phyloP scores from a whole-genome alignment of 1,140 invertebrate genomes.

The Macrobrachium rosenbergii region DNA sequence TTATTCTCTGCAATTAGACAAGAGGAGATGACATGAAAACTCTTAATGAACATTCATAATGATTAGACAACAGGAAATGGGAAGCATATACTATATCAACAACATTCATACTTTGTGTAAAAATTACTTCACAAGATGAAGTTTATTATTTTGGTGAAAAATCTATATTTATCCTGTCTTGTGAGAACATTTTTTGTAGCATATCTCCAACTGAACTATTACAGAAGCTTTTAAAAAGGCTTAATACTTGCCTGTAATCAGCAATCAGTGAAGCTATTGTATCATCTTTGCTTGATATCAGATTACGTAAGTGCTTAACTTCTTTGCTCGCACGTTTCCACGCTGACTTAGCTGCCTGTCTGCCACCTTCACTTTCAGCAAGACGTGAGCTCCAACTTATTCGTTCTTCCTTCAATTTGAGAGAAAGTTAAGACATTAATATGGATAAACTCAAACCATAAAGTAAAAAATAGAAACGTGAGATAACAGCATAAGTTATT shows the following conservation, averaged over 20 bases:
- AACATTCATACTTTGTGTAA: too few species aligned
- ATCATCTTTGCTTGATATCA: slow-evolving; percentile 45
- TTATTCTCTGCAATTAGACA: too few species aligned
- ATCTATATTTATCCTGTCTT: too few species aligned
- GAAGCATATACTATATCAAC: too few species aligned
- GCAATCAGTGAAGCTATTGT: slow-evolving; percentile 53
- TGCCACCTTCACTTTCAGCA: slow-evolving; percentile 48
- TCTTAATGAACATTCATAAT: neutral
- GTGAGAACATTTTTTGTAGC: neutral
- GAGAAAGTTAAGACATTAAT: too few species aligned
- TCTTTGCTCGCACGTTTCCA: slow-evolving; percentile 47
- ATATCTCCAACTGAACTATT: neutral
- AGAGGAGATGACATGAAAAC: too few species aligned
- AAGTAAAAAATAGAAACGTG: too few species aligned
- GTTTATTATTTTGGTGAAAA: too few species aligned
- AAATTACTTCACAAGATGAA: too few species aligned
- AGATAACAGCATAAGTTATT: too few species aligned
- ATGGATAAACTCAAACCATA: too few species aligned
- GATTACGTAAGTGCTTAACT: slow-evolving; percentile 29
- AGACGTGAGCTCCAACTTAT: slow-evolving; percentile 38
- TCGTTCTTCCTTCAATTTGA: slow-evolving; percentile 29
- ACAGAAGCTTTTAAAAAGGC: too few species aligned
- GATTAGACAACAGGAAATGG: neutral
- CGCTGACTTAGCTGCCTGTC: slow-evolving; percentile 43
- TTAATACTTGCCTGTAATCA: slow-evolving; percentile 40